A percentile compares a stretch with the other conserved stretches of the same genome.
Evolutionary conservation across 2,797 vertebrate species (phyloP).

Genomic region (Aythya fuligula): DNA sequence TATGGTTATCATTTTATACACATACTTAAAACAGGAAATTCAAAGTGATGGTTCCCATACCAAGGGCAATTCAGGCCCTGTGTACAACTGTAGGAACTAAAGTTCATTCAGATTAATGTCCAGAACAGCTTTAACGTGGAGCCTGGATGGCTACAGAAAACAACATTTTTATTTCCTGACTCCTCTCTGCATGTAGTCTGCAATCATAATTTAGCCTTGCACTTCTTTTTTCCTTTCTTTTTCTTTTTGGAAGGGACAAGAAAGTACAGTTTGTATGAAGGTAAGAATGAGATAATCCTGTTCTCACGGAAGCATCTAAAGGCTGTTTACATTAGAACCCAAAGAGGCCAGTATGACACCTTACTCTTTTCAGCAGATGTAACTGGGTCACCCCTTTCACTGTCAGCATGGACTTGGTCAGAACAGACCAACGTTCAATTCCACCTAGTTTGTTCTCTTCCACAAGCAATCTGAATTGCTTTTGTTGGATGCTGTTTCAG

Average conservation of each 20-base stretch:
- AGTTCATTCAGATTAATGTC: neutral
- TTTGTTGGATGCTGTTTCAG: neutral
- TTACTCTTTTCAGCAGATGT: neutral
- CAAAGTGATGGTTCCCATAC: neutral
- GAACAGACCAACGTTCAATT: neutral
- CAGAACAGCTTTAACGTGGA: neutral
- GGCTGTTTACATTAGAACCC: neutral
- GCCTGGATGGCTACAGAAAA: neutral
- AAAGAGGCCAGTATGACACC: neutral
- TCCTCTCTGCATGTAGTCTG: neutral
- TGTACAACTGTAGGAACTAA: neutral
- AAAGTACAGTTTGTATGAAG: neutral
- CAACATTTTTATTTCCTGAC: neutral
- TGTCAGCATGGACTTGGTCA: too few species aligned
- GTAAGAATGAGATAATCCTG: neutral
- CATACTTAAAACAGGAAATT: fast-evolving
- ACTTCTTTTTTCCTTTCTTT: neutral
- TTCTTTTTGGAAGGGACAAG: neutral
- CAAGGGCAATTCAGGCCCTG: neutral
- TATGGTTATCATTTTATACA: neutral
- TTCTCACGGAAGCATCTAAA: neutral
- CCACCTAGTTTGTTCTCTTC: neutral
- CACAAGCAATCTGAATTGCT: neutral
- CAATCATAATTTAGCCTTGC: neutral
- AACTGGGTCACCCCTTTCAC: neutral